Evolutionary conservation across 2,888 invertebrate species (phyloP).

Genomic region (Apomyelois bistriatella): DNA sequence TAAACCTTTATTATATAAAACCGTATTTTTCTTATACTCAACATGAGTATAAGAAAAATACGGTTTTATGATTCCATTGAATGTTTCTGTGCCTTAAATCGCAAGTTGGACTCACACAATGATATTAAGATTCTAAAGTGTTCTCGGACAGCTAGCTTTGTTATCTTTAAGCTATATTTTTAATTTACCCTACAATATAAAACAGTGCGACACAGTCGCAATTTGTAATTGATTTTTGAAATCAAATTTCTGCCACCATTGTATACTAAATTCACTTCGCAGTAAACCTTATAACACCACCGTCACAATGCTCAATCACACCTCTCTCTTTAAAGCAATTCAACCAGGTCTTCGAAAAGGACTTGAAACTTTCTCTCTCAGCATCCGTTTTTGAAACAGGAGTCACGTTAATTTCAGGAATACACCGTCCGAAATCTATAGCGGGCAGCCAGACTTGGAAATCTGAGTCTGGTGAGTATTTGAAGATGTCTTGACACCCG

Average conservation of each 20-base stretch:
- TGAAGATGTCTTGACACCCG: conserved; percentile 78
- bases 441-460: conserved; percentile 73
- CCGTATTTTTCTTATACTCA: too few species aligned
- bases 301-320: conserved; percentile 66
- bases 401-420: conserved; percentile 67
- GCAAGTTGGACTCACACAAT: too few species aligned
- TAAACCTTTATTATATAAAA: too few species aligned
- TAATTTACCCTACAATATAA: too few species aligned
- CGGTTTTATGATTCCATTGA: too few species aligned
- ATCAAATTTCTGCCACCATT: not conserved
- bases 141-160: too few species aligned
- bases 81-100: too few species aligned
- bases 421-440: conserved; percentile 66
- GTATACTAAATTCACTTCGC: conserved; percentile 44
- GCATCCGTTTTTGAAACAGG: conserved; percentile 57
- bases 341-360: conserved; percentile 69
- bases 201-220: not conserved
- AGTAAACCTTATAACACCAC: conserved; percentile 63
- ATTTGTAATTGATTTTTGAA: not conserved
- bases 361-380: conserved; percentile 63
- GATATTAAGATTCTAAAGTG: too few species aligned
- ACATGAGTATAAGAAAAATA: too few species aligned
- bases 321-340: conserved; percentile 70
- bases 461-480: conserved; percentile 73
- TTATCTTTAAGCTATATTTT: too few species aligned